Evolutionary conservation across 2,797 vertebrate species (phyloP), one percentile per base, ranked within the genome.

Genomic region (Lates japonicus): DNA sequence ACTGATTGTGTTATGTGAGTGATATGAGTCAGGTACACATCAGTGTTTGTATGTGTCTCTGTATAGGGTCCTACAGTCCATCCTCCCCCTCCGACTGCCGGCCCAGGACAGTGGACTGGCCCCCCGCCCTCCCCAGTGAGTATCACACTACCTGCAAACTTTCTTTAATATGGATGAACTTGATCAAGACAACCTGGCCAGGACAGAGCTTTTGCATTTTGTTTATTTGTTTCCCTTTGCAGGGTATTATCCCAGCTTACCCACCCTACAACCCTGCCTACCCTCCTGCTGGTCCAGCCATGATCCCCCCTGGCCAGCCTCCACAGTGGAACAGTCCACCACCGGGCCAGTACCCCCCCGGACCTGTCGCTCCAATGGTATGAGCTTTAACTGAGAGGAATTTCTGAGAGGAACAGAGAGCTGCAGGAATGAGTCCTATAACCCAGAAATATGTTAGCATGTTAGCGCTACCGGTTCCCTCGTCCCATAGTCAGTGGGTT

Each of bases 301-400:
- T 82, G 64, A 33, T 65, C 4, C 41, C 74, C 16, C 61, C 87
- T 19, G 59, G 41, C 33, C 79, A 82, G 64, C 80, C 71, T 33
- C 81, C 77, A 5, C 87, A 91, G 3, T 93, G 91, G 92, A 88
- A 64, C 0, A 81, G 80, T 33, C 87, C 86, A 37, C 85, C 81
- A 31, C 75, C 81, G 14, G 83, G 48, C 61, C 60, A 59, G 31
- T 87, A 88, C 70, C 76, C 78, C 13, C 61, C 84, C 0, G 90
- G 75, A 22, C 85, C 91, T 16, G 44, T 0, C 7, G 84, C 86
- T 33, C 86, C 88, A 13, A 81, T 88, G 88, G 92, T 93, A 92
- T 0, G 44, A 65, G 52, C 64, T 69, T 35, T 6, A n/a, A 66
- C 14, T 20, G 31, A 42, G 39, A 22, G 55, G 6, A 49, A 42